phyloP scores from a whole-genome alignment of 2,113 vertebrate species.

The Ameiurus melas region DNA sequence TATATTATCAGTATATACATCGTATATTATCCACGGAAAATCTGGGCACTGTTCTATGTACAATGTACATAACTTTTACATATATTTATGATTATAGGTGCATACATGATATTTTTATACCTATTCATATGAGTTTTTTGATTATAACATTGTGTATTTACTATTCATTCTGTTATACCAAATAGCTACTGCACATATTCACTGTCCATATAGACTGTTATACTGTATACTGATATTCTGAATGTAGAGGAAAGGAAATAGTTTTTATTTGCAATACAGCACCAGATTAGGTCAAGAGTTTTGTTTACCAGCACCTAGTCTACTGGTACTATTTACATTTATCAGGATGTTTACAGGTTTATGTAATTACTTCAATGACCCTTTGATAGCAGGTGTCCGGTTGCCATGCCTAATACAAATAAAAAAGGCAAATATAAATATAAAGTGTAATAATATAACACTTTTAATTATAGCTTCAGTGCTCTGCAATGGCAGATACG shows the following conservation, averaged over 20 bases:
- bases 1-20: no score
- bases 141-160: no score
- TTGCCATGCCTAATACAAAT: constrained; percentile 4
- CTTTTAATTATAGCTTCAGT: neutral
- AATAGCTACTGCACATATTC: no score
- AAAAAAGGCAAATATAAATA: neutral
- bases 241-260: neutral
- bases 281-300: constrained; percentile 37
- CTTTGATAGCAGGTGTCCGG: neutral
- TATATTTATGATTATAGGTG: no score
- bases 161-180: no score
- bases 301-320: constrained; percentile 37
- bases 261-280: constrained; percentile 31
- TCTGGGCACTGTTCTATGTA: no score
- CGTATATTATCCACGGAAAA: no score
- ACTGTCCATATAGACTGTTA: neutral
- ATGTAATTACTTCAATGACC: constrained; percentile 29
- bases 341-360: constrained; percentile 30
- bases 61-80: no score
- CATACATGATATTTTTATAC: no score
- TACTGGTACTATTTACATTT: constrained; percentile 40
- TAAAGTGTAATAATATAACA: neutral
- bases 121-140: no score
- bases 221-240: neutral
- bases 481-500: neutral